A percentile compares a stretch with the other conserved stretches of the same genome.
phyloP scores from a whole-genome alignment of 2,113 vertebrate species.

The Brienomyrus brachyistius region DNA sequence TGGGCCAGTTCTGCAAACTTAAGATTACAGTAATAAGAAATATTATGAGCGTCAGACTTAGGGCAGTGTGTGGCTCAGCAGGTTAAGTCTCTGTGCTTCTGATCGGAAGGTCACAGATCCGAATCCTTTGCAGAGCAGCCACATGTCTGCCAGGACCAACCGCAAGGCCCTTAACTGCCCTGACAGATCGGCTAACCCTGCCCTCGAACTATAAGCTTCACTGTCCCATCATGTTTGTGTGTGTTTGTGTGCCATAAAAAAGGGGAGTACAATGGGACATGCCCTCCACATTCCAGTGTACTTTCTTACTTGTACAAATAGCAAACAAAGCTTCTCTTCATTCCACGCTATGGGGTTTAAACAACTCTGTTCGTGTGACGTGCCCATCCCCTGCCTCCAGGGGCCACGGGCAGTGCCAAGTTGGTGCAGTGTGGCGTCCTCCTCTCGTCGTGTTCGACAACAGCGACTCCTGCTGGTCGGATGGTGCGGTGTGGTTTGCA shows the following conservation, averaged over 20 bases:
- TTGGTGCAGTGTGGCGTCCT: background rate
- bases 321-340: background rate
- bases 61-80: background rate
- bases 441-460: background rate
- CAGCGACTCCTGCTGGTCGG: background rate
- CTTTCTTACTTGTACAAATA: background rate
- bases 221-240: background rate
- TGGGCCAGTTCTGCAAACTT: background rate
- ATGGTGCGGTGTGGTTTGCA: background rate
- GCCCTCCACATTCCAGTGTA: background rate
- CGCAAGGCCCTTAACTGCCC: background rate
- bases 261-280: background rate
- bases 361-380: background rate
- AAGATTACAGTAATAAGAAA: background rate
- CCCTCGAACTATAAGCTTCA: background rate
- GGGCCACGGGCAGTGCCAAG: background rate
- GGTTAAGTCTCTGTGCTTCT: background rate
- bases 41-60: background rate
- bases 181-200: background rate
- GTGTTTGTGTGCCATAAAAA: background rate
- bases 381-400: background rate
- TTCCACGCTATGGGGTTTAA: background rate
- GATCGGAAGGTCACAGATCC: background rate
- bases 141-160: background rate
- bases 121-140: background rate